Base-by-base conservation (phyloP, 1,140 invertebrate genomes). In the Zelostemma sp. region DNA sequence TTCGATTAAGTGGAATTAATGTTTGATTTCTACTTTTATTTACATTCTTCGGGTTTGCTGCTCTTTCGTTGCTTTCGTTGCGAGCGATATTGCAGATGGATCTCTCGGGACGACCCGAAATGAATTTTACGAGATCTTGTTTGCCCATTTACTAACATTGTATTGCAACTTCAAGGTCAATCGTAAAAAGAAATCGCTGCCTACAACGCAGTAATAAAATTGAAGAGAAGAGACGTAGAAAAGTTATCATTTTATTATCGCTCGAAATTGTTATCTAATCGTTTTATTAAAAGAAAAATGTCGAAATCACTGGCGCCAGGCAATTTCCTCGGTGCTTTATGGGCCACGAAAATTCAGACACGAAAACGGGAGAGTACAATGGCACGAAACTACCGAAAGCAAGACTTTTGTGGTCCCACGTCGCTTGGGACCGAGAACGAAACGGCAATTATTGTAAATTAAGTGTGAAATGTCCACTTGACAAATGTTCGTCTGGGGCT, bases 371-470 rank as follows among this genome's bases (percentile, higher is more conserved):
- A 18, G 1, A 21, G 5, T 17, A 18, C 6, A 46, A 21, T 3
- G 43, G 17, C 6, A 15, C 6, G 18, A 19, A 46, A 46, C 12
- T 19, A 46, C 43, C 18, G 1, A 19, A 19, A 19, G 17, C 9
- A 9, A 38, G 14, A 9, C 43, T 18, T 43, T 14, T 1, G 43
- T 21, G 18, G 18, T 46, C 19, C 11, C 43, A 12, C 15, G 18
- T 46, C 17, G 9, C 17, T 1, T 1, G 4, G 17, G 15, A 11
- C 17, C 43, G 43, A 19, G 43, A 46, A 17, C 43, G 43, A 17
- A 46, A 46, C 17, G 18, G 43, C 43, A 46, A 46, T 46, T 46
- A 21, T 46, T 46, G 43, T 19, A 46, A 46, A 46, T 46, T 17
- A 18, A 46, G 43, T 17, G 43, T 19, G 16, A 19, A 46, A 46